Evolutionary conservation across 2,888 invertebrate species (phyloP).

Genomic region (Orchesellides sinensis): DNA sequence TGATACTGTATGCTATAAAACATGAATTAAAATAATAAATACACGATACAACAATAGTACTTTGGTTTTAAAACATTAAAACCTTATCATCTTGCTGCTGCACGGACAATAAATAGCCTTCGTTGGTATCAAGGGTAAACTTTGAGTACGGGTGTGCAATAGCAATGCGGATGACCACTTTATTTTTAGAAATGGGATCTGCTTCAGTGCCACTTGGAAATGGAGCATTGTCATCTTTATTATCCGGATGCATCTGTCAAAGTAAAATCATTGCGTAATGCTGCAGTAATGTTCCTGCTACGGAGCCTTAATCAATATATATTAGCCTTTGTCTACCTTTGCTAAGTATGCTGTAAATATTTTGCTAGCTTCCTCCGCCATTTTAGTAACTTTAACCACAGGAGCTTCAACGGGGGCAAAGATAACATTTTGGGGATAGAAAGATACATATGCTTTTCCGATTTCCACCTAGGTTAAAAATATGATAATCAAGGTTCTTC

Average conservation of each 20-base stretch:
- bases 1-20: slow-evolving; percentile 56
- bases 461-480: slow-evolving; percentile 58
- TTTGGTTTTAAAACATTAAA: background rate
- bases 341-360: slow-evolving; percentile 67
- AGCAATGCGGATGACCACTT: slow-evolving; percentile 57
- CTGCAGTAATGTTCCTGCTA: too few relatives aligned
- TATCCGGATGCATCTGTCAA: slow-evolving; percentile 69
- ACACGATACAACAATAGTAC: background rate
- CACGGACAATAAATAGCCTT: slow-evolving; percentile 67
- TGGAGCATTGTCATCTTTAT: slow-evolving; percentile 58
- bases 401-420: slow-evolving; percentile 78
- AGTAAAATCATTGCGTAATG: too few relatives aligned
- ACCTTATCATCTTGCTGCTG: slow-evolving; percentile 60
- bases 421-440: slow-evolving; percentile 72
- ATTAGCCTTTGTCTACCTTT: slow-evolving; percentile 56
- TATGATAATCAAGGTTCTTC: too few relatives aligned
- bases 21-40: background rate
- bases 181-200: slow-evolving; percentile 61
- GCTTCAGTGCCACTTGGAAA: slow-evolving; percentile 62
- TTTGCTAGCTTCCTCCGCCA: slow-evolving; percentile 52
- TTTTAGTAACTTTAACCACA: slow-evolving; percentile 23
- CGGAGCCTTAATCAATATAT: background rate
- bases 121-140: slow-evolving; percentile 64
- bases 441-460: slow-evolving; percentile 59
- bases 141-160: slow-evolving; percentile 63